phyloP scores from a whole-genome alignment of 2,113 vertebrate genomes.

The Polypterus bichir region DNA sequence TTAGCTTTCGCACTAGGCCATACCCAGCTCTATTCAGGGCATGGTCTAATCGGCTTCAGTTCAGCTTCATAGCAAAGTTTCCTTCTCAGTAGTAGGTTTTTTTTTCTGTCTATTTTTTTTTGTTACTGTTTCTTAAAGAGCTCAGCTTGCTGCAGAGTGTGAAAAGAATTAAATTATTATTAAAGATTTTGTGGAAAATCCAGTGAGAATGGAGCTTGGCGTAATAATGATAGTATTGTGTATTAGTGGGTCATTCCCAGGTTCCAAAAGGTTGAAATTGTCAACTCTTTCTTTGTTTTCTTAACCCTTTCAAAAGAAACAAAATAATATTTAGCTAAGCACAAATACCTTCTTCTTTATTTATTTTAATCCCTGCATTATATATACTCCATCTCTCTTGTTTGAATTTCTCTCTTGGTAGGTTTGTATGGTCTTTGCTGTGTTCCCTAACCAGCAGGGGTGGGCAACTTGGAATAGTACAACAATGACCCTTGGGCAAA shows the following conservation, averaged over 20 bases:
- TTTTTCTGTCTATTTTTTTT: constrained; percentile 45
- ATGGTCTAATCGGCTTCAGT: constrained; percentile 60
- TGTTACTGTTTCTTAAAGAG: constrained; percentile 65
- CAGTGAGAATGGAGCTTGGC: constrained; percentile 48
- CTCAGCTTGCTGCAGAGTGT: constrained; percentile 60
- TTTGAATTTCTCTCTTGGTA: constrained; percentile 23
- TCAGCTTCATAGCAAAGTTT: constrained; percentile 48
- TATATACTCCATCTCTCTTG: constrained; percentile 25
- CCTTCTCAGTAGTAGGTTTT: constrained; percentile 52
- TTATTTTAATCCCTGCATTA: constrained; percentile 41
- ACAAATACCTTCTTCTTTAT: constrained; percentile 46
- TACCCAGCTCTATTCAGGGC: constrained; percentile 59
- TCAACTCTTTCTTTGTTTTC: constrained; percentile 48
- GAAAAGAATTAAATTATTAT: constrained; percentile 71
- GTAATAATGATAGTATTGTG: constrained; percentile 57
- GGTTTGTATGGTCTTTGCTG: constrained; percentile 27
- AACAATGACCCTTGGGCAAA: constrained; percentile 23
- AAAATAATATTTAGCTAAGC: constrained; percentile 59
- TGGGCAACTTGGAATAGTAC: constrained; percentile 10
- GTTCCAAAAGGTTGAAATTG: constrained; percentile 46
- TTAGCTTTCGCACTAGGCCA: constrained; percentile 52
- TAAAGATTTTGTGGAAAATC: constrained; percentile 63
- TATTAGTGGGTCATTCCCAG: constrained; percentile 43
- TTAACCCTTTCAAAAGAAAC: constrained; percentile 54
- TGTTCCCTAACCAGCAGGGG: constrained; percentile 20